Evolutionary conservation across 2,113 vertebrate genomes (phyloP), one percentile per base, ranked within the genome.

Genomic region (Physeter macrocephalus): DNA sequence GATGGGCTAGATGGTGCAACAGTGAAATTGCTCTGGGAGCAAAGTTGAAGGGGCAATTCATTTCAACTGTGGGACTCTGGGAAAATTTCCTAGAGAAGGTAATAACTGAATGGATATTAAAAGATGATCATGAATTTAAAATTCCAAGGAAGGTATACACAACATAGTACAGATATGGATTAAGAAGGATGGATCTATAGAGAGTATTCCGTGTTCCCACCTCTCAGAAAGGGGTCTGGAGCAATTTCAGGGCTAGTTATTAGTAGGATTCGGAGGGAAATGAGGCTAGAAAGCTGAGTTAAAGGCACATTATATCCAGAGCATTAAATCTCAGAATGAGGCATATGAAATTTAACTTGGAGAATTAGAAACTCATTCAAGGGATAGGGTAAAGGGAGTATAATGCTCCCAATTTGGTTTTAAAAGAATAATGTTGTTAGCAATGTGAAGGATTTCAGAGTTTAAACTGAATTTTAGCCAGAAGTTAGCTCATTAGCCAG

Each of bases 321-420:
- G 46, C 54, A 71, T 57, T 78, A 52, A 87, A 62, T 78, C 66
- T 96, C 34, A 84, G n/a, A 12, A n/a, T 29, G 6, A 90, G 39
- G 46, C n/a, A 72, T 20, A 7, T 49, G 88, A 66, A 95, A 62
- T 41, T 85, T 83, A 88, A 88, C 52, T 41, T 62, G 61, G 18
- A 87, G 52, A 93, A 90, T 78, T 61, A 78, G 52, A 94, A 93
- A 80, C 21, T 69, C 57, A 88, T 59, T 95, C 34, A 75, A 88
- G 23, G 20, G 29, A 69, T 57, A 25, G 21, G 20, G 54, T 83
- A 75, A 92, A 92, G 69, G 41, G 52, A 34, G 25, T 34, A 10
- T 15, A n/a, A 90, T 31, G 17, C 72, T 75, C 64, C 43, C 43
- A 74, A 14, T 80, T 72, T 93, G 39, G 6, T 62, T 95, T 90